Percentiles rank a stretch among this genome's conserved stretches.
Evolutionary conservation across 2,888 invertebrate genomes (phyloP).

Genomic region (Eupithecia abbreviata): DNA sequence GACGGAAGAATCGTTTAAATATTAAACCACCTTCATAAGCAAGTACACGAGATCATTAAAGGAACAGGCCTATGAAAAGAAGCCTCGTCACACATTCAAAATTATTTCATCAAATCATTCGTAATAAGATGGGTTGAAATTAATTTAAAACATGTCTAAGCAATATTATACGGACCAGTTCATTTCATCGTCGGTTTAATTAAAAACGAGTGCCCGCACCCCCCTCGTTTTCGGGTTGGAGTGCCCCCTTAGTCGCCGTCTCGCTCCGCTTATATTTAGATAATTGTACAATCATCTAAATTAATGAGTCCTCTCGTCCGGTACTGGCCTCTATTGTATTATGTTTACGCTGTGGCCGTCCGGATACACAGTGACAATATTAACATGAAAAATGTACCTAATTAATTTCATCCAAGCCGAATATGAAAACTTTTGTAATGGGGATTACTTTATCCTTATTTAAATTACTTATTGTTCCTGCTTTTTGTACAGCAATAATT

Average conservation of each 20-base stretch:
- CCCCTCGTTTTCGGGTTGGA: conserved; percentile 80
- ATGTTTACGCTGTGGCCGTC: conserved; percentile 67
- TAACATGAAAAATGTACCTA: conserved; percentile 67
- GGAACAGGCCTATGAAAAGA: conserved; percentile 9
- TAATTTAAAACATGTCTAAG: conserved; percentile 84
- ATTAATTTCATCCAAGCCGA: conserved; percentile 49
- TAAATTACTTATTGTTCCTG: conserved; percentile 21
- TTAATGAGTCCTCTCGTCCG: conserved; percentile 84
- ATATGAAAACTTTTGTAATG: conserved; percentile 35
- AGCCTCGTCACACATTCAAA: conserved; percentile 38
- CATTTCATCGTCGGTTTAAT: conserved; percentile 84
- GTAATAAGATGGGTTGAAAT: conserved; percentile 76
- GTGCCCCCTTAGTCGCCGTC: conserved; percentile 72
- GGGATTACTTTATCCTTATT: conserved; percentile 27
- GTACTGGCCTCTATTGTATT: conserved; percentile 79
- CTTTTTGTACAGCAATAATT: conserved; percentile 18
- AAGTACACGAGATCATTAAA: background rate
- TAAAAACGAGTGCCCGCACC: conserved; percentile 83
- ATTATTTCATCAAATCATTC: conserved; percentile 64
- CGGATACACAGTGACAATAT: conserved; percentile 74
- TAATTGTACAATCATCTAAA: conserved; percentile 85
- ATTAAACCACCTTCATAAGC: background rate
- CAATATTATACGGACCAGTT: conserved; percentile 84
- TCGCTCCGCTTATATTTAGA: conserved; percentile 84
- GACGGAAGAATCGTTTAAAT: background rate